A percentile compares a stretch with the other conserved stretches of the same genome.
Evolutionary conservation across 2,113 vertebrate species (phyloP).

Genomic region (Pan troglodytes): NHGRI_mPanTro3-v2.1_pri NC_072415.2:87376001-87376500

Average conservation of each 20-base stretch:
- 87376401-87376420: accelerated
- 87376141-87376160: no score
- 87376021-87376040: not conserved
- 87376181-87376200: accelerated
- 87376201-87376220: accelerated
- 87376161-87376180: accelerated
- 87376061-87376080: not conserved
- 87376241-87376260: accelerated
- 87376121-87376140: no score
- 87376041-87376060: not conserved
- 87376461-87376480: no score
- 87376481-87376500: not conserved
- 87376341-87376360: accelerated
- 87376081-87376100: not conserved
- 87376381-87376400: accelerated
- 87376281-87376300: accelerated
- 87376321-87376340: accelerated
- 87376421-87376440: accelerated
- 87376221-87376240: accelerated
- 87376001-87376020: accelerated
- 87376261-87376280: accelerated
- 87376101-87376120: not conserved
- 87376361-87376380: accelerated
- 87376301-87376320: no score
- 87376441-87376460: accelerated